phyloP scores from a whole-genome alignment of 2,888 invertebrate species.

The Metacarcinus magister region DNA sequence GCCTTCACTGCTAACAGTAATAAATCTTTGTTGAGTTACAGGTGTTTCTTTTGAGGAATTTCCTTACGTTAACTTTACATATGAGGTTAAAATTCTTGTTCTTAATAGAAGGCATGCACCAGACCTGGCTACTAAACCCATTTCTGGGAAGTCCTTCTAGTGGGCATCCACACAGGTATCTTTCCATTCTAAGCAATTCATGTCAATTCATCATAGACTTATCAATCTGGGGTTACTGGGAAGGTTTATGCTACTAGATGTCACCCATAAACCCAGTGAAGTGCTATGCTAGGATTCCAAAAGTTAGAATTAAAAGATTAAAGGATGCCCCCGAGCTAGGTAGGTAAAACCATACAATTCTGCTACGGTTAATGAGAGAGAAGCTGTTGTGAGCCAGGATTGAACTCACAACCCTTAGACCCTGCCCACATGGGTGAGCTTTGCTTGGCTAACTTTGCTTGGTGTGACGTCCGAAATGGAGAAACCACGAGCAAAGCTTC shows the following conservation, averaged over 20 bases:
- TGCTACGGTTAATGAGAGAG: no score
- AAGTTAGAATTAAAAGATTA: no score
- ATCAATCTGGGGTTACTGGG: no score
- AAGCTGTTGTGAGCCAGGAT: no score
- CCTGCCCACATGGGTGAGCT: slow-evolving; percentile 26
- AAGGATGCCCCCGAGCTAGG: no score
- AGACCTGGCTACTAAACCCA: not conserved
- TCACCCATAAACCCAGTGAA: no score
- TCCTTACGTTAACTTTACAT: not conserved
- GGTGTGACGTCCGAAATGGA: slow-evolving; percentile 37
- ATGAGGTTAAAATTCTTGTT: not conserved
- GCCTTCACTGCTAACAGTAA: slow-evolving; percentile 76
- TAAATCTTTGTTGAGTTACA: slow-evolving; percentile 64
- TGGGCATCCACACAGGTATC: no score
- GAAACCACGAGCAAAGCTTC: slow-evolving; percentile 39
- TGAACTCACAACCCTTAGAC: not conserved
- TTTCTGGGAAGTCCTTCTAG: no score
- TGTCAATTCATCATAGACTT: no score
- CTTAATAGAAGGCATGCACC: not conserved
- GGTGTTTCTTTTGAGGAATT: not conserved
- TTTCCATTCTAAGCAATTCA: not conserved
- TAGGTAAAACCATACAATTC: no score
- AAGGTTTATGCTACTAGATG: no score
- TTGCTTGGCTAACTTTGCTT: not conserved
- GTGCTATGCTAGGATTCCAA: no score